These are phyloP conservation scores for Tineola bisselliella DNA, from an alignment of 2,888 invertebrate genomes.

Conservation along the genomic window DNA sequence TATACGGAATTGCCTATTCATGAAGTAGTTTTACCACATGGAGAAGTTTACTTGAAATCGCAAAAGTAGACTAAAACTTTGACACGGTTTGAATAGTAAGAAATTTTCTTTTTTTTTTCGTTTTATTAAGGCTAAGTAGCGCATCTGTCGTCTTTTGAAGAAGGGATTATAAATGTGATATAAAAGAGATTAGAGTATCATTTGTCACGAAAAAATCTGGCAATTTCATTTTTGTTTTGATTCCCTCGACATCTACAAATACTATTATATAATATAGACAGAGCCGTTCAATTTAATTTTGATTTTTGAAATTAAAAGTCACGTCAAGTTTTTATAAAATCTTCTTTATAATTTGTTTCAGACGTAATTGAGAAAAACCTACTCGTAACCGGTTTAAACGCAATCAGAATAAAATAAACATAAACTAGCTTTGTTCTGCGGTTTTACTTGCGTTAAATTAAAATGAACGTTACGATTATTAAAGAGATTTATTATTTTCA, in stretches of 20 bases:
- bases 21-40: constrained; percentile 31
- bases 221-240: neutral
- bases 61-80: constrained; percentile 3
- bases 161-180: neutral
- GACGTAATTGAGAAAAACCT: neutral
- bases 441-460: too few relatives aligned
- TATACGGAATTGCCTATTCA: constrained; percentile 53
- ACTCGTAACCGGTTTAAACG: neutral
- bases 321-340: neutral
- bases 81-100: neutral
- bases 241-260: neutral
- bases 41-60: constrained; percentile 30
- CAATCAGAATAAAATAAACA: neutral
- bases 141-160: neutral
- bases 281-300: too few relatives aligned
- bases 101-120: neutral
- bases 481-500: too few relatives aligned
- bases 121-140: neutral
- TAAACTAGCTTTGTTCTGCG: too few relatives aligned
- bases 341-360: neutral
- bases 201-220: neutral
- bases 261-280: too few relatives aligned
- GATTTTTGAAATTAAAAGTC: neutral
- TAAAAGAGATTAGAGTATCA: constrained; percentile 7
- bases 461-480: too few relatives aligned